Percentiles rank a stretch among this genome's conserved stretches.
Conservation (phyloP, 1,140 invertebrate genomes). For the Diabrotica virgifera region DNA sequence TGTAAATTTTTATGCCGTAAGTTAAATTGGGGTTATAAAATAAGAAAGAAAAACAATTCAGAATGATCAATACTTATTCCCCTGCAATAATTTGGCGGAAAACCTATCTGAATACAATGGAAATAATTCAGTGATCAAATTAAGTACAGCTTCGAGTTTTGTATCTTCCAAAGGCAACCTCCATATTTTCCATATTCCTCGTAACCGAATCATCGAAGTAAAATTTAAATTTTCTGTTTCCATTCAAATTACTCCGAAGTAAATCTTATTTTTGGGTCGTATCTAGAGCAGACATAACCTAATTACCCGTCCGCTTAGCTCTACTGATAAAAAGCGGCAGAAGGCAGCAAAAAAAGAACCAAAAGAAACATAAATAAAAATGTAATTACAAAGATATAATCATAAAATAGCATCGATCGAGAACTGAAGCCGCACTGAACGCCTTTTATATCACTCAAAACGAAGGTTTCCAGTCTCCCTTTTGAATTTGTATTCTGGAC, state of each 20-base stretch:
- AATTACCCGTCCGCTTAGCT: slow-evolving; percentile 18
- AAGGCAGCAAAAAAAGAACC: slow-evolving; percentile 6
- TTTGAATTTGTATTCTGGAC: slow-evolving; percentile 15
- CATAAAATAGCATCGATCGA: slow-evolving; percentile 38
- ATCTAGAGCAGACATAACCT: slow-evolving; percentile 16
- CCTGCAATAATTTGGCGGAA: too few species aligned
- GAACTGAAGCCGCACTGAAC: slow-evolving; percentile 9
- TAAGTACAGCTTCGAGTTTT: too few species aligned
- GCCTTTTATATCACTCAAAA: slow-evolving; percentile 11
- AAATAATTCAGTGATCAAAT: too few species aligned
- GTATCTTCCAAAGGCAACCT: background rate
- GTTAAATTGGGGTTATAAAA: too few species aligned
- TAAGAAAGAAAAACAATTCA: too few species aligned
- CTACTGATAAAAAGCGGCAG: background rate
- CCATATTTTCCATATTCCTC: background rate
- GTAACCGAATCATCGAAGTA: background rate
- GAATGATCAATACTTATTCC: too few species aligned
- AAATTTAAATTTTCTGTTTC: slow-evolving; percentile 14
- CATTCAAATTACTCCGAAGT: slow-evolving; percentile 9
- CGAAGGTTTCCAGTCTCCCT: slow-evolving; percentile 22
- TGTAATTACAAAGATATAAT: slow-evolving; percentile 41
- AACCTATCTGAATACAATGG: too few species aligned
- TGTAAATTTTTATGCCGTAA: too few species aligned
- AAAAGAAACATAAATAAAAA: slow-evolving; percentile 39
- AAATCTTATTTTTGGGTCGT: slow-evolving; percentile 15